A percentile compares a stretch with the other conserved stretches of the same genome.
These are phyloP conservation scores for Thysanoteuthis rhombus DNA, from an alignment of 2,888 invertebrate genomes.

Conservation along the genomic window DNA sequence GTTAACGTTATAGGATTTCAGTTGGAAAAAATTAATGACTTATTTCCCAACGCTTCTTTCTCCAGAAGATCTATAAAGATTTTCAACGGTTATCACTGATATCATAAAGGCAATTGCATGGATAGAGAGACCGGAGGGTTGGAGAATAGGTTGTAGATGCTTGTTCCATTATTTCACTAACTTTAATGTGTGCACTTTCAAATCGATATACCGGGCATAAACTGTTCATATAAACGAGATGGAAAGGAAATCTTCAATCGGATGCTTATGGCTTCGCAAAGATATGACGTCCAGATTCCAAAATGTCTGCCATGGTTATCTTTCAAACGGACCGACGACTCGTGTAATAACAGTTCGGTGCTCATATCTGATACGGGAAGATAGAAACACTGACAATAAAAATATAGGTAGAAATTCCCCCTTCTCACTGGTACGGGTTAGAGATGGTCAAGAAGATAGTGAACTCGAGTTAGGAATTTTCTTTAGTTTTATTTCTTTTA, in stretches of 20 bases:
- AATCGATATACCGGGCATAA: not conserved
- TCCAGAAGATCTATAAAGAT: too few species aligned
- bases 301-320: not conserved
- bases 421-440: not conserved
- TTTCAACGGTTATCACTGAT: too few species aligned
- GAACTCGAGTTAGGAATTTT: not conserved
- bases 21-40: too few species aligned
- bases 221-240: not conserved
- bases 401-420: not conserved
- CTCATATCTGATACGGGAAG: not conserved
- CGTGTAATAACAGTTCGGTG: not conserved
- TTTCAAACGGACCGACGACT: not conserved
- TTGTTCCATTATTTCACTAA: not conserved
- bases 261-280: not conserved
- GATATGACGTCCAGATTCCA: slow-evolving; percentile 12
- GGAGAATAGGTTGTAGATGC: not conserved
- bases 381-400: slow-evolving; percentile 12
- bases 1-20: too few species aligned
- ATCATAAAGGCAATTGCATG: too few species aligned
- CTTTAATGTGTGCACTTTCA: not conserved
- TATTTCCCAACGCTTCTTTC: too few species aligned
- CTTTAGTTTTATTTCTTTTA: not conserved
- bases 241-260: slow-evolving; percentile 12
- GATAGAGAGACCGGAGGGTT: not conserved
- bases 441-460: not conserved